These are phyloP conservation scores for Brevipalpus yothersi DNA, from an alignment of 1,140 invertebrate species.

Conservation along the genomic window DNA sequence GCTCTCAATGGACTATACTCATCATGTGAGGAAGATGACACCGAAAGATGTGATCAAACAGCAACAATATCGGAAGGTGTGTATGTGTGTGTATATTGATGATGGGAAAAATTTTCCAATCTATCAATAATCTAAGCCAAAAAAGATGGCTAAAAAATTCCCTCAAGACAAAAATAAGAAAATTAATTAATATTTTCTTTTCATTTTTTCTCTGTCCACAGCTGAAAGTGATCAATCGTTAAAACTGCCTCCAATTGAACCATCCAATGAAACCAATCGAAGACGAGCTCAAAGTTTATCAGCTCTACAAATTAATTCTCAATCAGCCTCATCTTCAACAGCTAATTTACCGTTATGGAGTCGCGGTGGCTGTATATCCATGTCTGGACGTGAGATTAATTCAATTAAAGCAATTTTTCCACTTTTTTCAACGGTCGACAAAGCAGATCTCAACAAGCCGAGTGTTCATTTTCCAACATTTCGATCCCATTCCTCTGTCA, in stretches of 20 bases:
- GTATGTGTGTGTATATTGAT: not conserved
- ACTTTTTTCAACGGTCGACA: no score
- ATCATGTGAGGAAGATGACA: constrained; percentile 12
- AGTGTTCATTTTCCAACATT: constrained; percentile 30
- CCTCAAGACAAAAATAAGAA: no score
- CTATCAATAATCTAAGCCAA: no score
- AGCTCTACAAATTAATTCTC: not conserved
- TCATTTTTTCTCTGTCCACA: not conserved
- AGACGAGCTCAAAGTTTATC: not conserved
- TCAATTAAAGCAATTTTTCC: not conserved
- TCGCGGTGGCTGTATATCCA: no score
- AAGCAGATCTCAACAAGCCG: not conserved
- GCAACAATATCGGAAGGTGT: constrained; percentile 1
- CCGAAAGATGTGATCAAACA: not conserved
- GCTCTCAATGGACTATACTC: constrained; percentile 10
- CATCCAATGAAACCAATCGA: not conserved
- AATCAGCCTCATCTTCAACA: not conserved
- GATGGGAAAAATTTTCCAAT: no score
- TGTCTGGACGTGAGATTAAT: not conserved
- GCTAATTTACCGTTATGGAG: no score
- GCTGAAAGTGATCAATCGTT: not conserved
- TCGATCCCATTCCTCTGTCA: constrained; percentile 70
- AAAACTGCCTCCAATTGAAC: not conserved
- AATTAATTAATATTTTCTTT: no score
- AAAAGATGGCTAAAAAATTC: no score